phyloP scores from a whole-genome alignment of 2,888 invertebrate species.

The Acanthosoma haemorrhoidale region DNA sequence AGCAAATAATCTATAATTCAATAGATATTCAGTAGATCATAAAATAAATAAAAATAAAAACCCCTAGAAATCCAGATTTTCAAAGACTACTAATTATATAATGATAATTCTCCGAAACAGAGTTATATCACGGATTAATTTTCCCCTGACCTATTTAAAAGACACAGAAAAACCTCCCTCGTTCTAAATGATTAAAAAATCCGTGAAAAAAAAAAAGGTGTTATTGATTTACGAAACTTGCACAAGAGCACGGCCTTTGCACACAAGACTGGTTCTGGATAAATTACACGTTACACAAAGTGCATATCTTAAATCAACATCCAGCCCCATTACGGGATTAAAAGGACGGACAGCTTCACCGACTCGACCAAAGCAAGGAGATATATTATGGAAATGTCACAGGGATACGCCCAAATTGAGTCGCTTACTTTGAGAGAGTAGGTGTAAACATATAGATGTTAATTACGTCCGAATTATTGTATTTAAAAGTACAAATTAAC shows the following conservation, averaged over 20 bases:
- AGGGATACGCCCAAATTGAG: neutral
- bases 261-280: constrained; percentile 13
- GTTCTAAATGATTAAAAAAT: neutral
- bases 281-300: constrained; percentile 15
- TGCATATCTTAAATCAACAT: constrained; percentile 14
- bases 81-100: too few species aligned
- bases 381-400: constrained; percentile 6
- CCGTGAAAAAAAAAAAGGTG: constrained; percentile 13
- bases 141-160: neutral
- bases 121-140: neutral
- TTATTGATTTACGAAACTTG: constrained; percentile 21
- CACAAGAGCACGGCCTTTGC: constrained; percentile 17
- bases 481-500: too few species aligned
- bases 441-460: too few species aligned
- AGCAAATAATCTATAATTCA: too few species aligned
- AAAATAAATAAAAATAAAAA: too few species aligned
- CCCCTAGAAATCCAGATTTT: too few species aligned
- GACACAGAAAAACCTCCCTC: constrained; percentile 5
- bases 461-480: too few species aligned
- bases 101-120: too few species aligned
- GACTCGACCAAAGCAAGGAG: too few species aligned
- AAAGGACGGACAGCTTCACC: neutral
- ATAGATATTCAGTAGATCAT: too few species aligned
- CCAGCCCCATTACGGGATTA: neutral
- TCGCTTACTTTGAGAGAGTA: too few species aligned